Evolutionary conservation across 2,888 invertebrate species (phyloP).

Genomic region (Oegoconia quadripuncta): DNA sequence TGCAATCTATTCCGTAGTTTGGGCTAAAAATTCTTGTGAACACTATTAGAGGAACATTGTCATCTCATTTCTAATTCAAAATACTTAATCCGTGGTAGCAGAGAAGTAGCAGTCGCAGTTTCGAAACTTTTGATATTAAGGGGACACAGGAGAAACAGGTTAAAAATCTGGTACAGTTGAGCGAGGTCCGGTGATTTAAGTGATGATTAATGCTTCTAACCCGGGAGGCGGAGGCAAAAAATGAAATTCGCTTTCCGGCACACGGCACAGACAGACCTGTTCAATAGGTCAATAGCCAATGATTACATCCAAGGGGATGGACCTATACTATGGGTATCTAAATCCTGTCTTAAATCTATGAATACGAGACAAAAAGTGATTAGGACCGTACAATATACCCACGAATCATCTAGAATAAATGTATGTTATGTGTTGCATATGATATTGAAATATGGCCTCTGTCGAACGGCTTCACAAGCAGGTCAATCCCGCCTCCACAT

Average conservation of each 20-base stretch:
- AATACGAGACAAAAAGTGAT: neutral
- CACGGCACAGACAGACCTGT: conserved; percentile 6
- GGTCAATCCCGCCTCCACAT: no score
- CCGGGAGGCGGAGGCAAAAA: neutral
- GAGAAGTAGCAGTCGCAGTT: no score
- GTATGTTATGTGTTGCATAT: no score
- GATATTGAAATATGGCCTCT: no score
- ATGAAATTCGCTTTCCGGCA: conserved; percentile 9
- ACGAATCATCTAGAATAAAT: no score
- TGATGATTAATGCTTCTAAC: neutral
- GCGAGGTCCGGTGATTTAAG: neutral
- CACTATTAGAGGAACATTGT: no score
- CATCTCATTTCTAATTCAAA: no score
- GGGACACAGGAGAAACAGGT: neutral
- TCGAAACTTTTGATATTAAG: neutral
- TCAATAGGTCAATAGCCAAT: conserved; percentile 13
- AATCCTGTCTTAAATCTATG: neutral
- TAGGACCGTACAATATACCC: no score
- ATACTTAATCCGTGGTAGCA: no score
- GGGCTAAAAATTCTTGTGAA: no score
- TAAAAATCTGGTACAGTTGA: neutral
- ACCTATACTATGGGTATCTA: neutral
- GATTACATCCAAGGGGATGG: neutral
- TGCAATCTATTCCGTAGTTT: no score
- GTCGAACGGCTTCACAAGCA: no score